phyloP scores from a whole-genome alignment of 2,888 invertebrate genomes.

The Dione vanillae region DNA sequence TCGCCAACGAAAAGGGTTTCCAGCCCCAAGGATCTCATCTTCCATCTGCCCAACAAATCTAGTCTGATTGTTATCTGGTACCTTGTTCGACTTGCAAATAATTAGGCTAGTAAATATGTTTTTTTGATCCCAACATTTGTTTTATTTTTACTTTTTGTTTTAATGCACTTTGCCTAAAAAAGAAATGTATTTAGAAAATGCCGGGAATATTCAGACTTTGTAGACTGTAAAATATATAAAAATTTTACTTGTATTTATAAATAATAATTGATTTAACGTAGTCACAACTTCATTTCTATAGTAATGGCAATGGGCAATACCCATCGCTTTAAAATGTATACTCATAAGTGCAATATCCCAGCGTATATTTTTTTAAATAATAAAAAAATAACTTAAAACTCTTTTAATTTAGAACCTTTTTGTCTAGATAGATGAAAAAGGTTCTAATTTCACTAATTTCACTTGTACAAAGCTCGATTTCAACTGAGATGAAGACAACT shows the following conservation, averaged over 20 bases:
- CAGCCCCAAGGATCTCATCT: conserved; percentile 69
- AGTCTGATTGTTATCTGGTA: conserved; percentile 36
- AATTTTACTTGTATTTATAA: too few species aligned
- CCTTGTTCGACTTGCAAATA: conserved; percentile 39
- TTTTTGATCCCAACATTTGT: conserved; percentile 44
- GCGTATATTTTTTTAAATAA: not conserved
- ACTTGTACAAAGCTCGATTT: conserved; percentile 35
- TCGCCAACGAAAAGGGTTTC: conserved; percentile 83
- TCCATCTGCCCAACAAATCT: conserved; percentile 52
- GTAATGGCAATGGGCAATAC: too few species aligned
- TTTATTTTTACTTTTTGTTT: conserved; percentile 21
- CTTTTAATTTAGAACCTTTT: conserved; percentile 1
- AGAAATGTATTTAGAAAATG: too few species aligned
- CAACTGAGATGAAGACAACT: conserved; percentile 44
- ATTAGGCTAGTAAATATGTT: conserved; percentile 42
- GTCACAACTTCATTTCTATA: too few species aligned
- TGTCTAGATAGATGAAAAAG: conserved; percentile 10
- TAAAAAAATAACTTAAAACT: not conserved
- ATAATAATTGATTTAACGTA: too few species aligned
- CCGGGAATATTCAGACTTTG: too few species aligned
- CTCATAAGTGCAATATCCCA: too few species aligned
- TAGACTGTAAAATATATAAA: too few species aligned
- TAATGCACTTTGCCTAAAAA: not conserved
- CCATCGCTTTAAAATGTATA: too few species aligned
- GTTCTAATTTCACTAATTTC: conserved; percentile 16